Evolutionary conservation across 2,797 vertebrate species (phyloP).

Genomic region (Crenichthys baileyi): DNA sequence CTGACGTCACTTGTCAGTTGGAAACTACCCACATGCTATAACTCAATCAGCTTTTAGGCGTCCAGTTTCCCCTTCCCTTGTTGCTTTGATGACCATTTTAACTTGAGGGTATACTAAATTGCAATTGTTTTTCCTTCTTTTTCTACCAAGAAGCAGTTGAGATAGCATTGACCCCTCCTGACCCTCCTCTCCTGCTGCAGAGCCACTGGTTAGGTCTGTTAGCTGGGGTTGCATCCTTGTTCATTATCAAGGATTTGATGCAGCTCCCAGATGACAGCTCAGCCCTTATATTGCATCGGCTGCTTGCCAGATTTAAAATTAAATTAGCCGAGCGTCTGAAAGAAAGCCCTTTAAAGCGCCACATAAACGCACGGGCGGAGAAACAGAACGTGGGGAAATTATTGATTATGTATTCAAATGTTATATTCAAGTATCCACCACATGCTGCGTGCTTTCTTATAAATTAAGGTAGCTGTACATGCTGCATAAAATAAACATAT

Average conservation of each 20-base stretch:
- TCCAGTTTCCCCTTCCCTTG: conserved; percentile 53
- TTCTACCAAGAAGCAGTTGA: conserved; percentile 42
- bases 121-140: conserved; percentile 47
- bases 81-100: conserved; percentile 54
- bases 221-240: conserved; percentile 35
- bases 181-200: background rate
- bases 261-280: conserved; percentile 55
- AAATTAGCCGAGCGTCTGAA: conserved; percentile 67
- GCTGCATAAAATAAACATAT: conserved; percentile 54
- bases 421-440: conserved; percentile 20
- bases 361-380: conserved; percentile 10
- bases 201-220: conserved; percentile 19
- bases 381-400: conserved; percentile 3
- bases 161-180: background rate
- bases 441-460: conserved; percentile 3
- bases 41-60: conserved; percentile 58
- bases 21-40: conserved; percentile 45
- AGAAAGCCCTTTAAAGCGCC: conserved; percentile 59
- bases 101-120: conserved; percentile 48
- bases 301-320: conserved; percentile 67
- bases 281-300: conserved; percentile 52
- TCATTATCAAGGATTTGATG: conserved; percentile 56
- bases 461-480: conserved; percentile 15
- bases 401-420: conserved; percentile 45
- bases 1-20: conserved; percentile 30